Evolutionary conservation across 2,888 invertebrate genomes (phyloP).

Genomic region (Chymomyza procnemis): DNA sequence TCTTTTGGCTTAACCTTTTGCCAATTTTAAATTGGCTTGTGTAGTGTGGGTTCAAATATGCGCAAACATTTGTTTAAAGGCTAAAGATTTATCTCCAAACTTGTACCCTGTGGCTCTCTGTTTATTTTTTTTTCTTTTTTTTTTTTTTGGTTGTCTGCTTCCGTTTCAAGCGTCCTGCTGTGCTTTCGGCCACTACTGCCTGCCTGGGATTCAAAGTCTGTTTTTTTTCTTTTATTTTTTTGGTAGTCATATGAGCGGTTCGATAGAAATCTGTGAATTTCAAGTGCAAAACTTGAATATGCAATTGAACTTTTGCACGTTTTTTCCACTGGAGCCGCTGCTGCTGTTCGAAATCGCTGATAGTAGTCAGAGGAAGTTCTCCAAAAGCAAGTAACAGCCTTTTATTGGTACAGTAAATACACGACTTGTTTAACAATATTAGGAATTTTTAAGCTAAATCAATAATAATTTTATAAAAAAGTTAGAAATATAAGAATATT

Average conservation of each 20-base stretch:
- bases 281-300: slow-evolving; percentile 73
- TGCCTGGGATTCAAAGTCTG: background rate
- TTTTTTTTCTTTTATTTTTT: slow-evolving; percentile 25
- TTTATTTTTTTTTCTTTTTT: background rate
- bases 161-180: slow-evolving; percentile 49
- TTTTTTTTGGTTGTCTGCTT: slow-evolving; percentile 42
- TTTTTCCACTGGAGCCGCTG: slow-evolving; percentile 17
- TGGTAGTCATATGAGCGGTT: slow-evolving; percentile 63
- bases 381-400: slow-evolving; percentile 12
- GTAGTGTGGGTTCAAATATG: slow-evolving; percentile 65
- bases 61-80: slow-evolving; percentile 72
- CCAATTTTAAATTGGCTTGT: slow-evolving; percentile 69
- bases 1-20: slow-evolving; percentile 70
- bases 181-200: slow-evolving; percentile 7
- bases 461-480: background rate
- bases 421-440: slow-evolving; percentile 1
- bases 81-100: slow-evolving; percentile 64
- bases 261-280: slow-evolving; percentile 72
- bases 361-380: slow-evolving; percentile 13
- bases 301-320: slow-evolving; percentile 63
- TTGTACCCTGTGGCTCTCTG: slow-evolving; percentile 54
- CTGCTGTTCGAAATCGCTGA: slow-evolving; percentile 37
- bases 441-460: slow-evolving; percentile 7
- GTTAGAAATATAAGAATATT: no score
- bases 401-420: slow-evolving; percentile 29